These are phyloP conservation scores for Aphaenogaster rudis DNA, from an alignment of 1,140 invertebrate species.

Conservation along the genomic window DNA sequence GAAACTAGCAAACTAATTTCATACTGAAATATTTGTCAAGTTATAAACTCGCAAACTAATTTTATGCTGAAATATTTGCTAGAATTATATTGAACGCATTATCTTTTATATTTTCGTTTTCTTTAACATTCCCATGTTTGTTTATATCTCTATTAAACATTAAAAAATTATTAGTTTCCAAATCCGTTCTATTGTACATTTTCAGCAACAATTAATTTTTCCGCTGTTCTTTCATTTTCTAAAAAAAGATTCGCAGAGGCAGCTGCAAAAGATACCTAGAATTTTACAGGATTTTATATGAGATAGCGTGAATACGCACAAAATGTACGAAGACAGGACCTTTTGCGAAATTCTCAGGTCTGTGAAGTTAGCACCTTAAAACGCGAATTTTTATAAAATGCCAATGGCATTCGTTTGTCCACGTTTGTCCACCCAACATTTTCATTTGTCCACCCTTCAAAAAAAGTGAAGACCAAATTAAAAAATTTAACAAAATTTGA, in stretches of 20 bases:
- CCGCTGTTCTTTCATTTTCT: background rate
- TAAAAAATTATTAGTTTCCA: background rate
- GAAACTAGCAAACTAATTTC: background rate
- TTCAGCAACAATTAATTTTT: background rate
- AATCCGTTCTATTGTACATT: background rate
- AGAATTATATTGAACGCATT: background rate
- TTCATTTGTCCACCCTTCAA: too few relatives aligned
- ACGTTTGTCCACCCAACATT: too few relatives aligned
- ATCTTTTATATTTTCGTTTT: background rate
- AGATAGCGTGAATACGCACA: background rate
- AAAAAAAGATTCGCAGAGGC: background rate
- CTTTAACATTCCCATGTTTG: background rate
- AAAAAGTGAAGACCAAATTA: too few relatives aligned
- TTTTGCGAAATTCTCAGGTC: slow-evolving; percentile 1
- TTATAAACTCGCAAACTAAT: background rate
- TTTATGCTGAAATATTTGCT: background rate
- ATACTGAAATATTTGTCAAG: background rate
- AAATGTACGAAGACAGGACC: background rate
- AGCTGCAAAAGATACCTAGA: background rate
- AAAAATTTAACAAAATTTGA: too few relatives aligned
- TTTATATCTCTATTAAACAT: background rate
- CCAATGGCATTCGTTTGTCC: too few relatives aligned
- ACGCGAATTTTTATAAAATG: too few relatives aligned
- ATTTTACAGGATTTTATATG: background rate
- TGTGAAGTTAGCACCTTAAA: too few relatives aligned